Evolutionary conservation across 2,888 invertebrate species (phyloP).

Genomic region (Copidosoma aretas): DNA sequence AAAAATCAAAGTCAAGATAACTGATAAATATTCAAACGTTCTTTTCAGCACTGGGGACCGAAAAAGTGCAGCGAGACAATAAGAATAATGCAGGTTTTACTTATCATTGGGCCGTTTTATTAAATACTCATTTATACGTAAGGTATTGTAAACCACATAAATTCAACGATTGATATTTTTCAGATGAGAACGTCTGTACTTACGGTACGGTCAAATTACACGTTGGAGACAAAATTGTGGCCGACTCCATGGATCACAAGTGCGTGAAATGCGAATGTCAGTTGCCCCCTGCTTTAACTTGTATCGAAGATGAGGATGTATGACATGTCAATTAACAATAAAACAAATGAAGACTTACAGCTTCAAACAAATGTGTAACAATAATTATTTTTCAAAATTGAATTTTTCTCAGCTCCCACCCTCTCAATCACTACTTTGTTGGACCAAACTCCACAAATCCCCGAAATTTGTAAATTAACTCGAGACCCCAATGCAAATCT

Average conservation of each 20-base stretch:
- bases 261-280: neutral
- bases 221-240: neutral
- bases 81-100: neutral
- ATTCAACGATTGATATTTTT: neutral
- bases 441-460: too few relatives aligned
- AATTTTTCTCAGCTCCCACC: too few relatives aligned
- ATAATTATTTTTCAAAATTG: too few relatives aligned
- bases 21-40: neutral
- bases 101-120: neutral
- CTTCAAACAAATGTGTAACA: too few relatives aligned
- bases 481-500: too few relatives aligned
- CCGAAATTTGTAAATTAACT: too few relatives aligned
- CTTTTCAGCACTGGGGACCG: neutral
- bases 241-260: too few relatives aligned
- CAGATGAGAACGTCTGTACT: neutral
- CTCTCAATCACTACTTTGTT: too few relatives aligned
- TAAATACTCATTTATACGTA: neutral
- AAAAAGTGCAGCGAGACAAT: neutral
- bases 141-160: neutral
- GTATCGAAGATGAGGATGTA: constrained; percentile 15
- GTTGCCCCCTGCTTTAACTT: constrained; percentile 1
- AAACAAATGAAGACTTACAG: too few relatives aligned
- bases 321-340: too few relatives aligned
- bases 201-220: neutral
- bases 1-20: neutral